Evolutionary conservation across 2,888 invertebrate species (phyloP).

Genomic region (Oscheius sp.): DNA sequence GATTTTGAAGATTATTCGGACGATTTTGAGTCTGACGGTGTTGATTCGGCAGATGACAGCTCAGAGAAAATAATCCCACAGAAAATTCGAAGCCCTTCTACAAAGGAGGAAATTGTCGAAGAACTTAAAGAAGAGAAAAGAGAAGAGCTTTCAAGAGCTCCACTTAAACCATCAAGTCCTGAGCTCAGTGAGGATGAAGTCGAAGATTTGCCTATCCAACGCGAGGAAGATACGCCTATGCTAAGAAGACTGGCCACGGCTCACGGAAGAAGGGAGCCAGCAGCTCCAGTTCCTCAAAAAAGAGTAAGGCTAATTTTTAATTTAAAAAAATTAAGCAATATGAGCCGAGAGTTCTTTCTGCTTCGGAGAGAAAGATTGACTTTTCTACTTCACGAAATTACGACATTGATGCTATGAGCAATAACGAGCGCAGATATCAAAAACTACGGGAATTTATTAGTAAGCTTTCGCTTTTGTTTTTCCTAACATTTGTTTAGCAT

Average conservation of each 20-base stretch:
- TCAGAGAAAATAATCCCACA: neutral
- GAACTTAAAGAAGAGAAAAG: neutral
- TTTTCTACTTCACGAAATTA: slow-evolving; percentile 8
- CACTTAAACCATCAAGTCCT: too few relatives aligned
- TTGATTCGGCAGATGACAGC: neutral
- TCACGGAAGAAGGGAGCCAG: slow-evolving; percentile 30
- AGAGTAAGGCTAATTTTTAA: neutral
- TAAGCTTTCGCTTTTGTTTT: neutral
- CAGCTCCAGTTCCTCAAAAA: neutral
- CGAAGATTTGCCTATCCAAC: slow-evolving; percentile 7
- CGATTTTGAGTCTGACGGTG: slow-evolving; percentile 28
- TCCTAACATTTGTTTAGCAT: slow-evolving; percentile 3
- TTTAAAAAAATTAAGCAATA: neutral
- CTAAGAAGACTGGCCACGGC: slow-evolving; percentile 31
- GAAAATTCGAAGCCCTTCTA: neutral
- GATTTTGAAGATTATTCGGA: slow-evolving; percentile 32
- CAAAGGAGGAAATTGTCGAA: neutral
- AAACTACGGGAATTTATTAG: slow-evolving; percentile 37
- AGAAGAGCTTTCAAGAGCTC: neutral
- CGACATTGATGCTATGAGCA: slow-evolving; percentile 10
- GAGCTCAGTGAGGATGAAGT: slow-evolving; percentile 4
- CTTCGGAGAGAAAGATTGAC: slow-evolving; percentile 33
- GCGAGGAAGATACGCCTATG: slow-evolving; percentile 31
- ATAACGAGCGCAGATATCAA: slow-evolving; percentile 30
- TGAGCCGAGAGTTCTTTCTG: slow-evolving; percentile 25